Base-by-base conservation (phyloP, 1,140 invertebrate species). In the Caenorhabditis latens region DNA sequence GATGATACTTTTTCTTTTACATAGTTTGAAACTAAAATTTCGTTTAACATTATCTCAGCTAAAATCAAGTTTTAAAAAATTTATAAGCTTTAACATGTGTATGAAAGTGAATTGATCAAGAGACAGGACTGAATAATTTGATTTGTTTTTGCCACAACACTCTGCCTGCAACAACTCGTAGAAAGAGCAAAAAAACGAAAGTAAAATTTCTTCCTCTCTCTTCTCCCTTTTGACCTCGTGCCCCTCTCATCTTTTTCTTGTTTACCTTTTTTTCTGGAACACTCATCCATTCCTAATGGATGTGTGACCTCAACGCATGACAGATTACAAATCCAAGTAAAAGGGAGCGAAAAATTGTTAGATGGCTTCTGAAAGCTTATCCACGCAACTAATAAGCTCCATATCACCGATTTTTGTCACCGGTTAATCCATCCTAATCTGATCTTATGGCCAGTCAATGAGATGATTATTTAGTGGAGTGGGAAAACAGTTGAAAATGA, bases 371-470 rank as follows among this genome's bases (percentile, higher is more conserved):
- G 7, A n/a, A 50, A 50, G n/a, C 71, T 48, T 53, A 79, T 71
- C 46, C 43, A 46, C 65, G 40, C 43, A 19, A 19, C 43, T 79
- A 53, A 79, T 53, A 79, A 50, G 9, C 46, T n/a, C 4, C 65
- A n/a, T 50, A 71, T 53, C 67, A 75, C 40, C 67, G 40, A 67
- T 21, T 48, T 71, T 71, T 9, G 14, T 6, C 46, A 43, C n/a
- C n/a, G 71, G 46, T 48, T 79, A 79, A 79, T 79, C 71, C 71
- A 79, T 32, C 43, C n/a, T 79, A 79, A 79, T 79, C 71, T 79
- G 21, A 79, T 79, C 71, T 48, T n/a, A 71, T 46, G 65, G 65
- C 11, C 19, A 21, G 46, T 4, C 3, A n/a, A 40, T 32, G 71
- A 46, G 46, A 79, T 79, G 71, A 79, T 50, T 79, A 43, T 19